These are phyloP conservation scores for Pandemis heparana DNA, from an alignment of 2,888 invertebrate species.

Conservation along the genomic window DNA sequence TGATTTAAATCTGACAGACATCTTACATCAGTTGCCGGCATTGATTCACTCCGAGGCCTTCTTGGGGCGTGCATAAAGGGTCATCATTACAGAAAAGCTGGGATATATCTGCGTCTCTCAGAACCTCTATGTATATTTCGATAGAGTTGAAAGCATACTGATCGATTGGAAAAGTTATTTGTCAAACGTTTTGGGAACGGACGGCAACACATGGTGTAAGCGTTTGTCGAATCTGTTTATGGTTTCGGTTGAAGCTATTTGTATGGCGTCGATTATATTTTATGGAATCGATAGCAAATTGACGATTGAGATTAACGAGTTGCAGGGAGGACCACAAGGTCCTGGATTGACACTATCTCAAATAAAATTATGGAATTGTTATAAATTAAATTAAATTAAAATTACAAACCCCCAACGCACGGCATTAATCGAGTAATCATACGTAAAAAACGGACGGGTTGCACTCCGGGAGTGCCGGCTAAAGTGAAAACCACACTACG, in stretches of 20 bases:
- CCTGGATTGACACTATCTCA: too few relatives aligned
- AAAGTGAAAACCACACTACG: too few relatives aligned
- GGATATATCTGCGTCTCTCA: conserved; percentile 3
- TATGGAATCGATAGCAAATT: background rate
- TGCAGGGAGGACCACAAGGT: too few relatives aligned
- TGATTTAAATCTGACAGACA: conserved; percentile 42
- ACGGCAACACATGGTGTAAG: conserved; percentile 33
- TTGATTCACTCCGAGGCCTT: conserved; percentile 39
- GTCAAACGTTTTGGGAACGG: conserved; percentile 17
- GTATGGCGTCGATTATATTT: background rate
- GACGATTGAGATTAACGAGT: background rate
- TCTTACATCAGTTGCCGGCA: conserved; percentile 38
- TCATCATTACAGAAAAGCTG: conserved; percentile 37
- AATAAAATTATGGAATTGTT: too few relatives aligned
- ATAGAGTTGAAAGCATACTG: background rate
- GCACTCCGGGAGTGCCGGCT: too few relatives aligned
- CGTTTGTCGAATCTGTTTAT: conserved; percentile 31
- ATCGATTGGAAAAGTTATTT: background rate
- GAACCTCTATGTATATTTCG: background rate
- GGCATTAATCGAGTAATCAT: too few relatives aligned
- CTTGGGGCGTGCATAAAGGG: conserved; percentile 41
- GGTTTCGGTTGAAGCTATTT: conserved; percentile 4
- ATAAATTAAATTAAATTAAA: too few relatives aligned
- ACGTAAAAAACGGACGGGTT: too few relatives aligned
- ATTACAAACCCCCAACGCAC: too few relatives aligned